These are phyloP conservation scores for Megalopta genalis DNA, from an alignment of 1,140 invertebrate genomes.

Conservation along the genomic window DNA sequence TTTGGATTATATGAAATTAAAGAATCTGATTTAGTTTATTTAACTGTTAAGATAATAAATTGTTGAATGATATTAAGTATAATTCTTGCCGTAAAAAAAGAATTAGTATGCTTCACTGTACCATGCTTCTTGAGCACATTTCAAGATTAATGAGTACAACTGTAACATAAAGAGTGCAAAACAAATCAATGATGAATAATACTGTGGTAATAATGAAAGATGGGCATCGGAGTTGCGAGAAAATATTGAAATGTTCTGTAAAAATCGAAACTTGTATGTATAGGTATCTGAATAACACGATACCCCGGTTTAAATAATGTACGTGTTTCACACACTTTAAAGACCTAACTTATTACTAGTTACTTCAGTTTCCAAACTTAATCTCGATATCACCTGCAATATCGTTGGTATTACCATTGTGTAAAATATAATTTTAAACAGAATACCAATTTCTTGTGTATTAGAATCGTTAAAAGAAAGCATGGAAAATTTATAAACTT, in stretches of 20 bases:
- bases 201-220: conserved; percentile 33
- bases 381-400: conserved; percentile 11
- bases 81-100: conserved; percentile 5
- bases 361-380: conserved; percentile 28
- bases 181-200: conserved; percentile 8
- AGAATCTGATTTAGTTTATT: conserved; percentile 13
- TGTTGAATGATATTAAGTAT: conserved; percentile 34
- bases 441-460: not conserved
- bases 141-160: conserved; percentile 17
- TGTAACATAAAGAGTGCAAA: conserved; percentile 19
- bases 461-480: conserved; percentile 2
- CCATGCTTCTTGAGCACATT: conserved; percentile 27
- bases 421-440: not conserved
- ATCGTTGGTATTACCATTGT: conserved; percentile 5
- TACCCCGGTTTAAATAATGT: conserved; percentile 42
- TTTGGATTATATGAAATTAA: conserved; percentile 9
- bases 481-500: not conserved
- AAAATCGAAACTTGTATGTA: conserved; percentile 52
- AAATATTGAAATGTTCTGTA: conserved; percentile 48
- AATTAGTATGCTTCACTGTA: conserved; percentile 8
- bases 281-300: conserved; percentile 37
- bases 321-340: conserved; percentile 40
- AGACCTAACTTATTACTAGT: conserved; percentile 8
- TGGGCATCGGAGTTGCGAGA: conserved; percentile 33
- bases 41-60: conserved; percentile 36